Evolutionary conservation across 2,797 vertebrate genomes (phyloP), one percentile per base, ranked within the genome.

Genomic region (Hypotaenidia philippensis): DNA sequence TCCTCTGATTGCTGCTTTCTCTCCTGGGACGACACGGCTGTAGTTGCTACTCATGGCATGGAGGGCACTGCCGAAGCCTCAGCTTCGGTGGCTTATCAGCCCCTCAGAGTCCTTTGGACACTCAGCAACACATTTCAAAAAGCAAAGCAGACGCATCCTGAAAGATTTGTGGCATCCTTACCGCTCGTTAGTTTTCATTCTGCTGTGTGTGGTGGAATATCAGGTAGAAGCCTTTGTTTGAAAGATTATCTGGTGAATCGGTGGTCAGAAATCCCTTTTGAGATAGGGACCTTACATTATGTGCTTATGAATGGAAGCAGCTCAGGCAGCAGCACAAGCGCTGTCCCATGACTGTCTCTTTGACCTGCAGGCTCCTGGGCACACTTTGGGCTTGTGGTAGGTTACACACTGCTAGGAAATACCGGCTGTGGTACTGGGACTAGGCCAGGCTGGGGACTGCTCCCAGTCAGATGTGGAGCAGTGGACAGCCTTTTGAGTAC

Each of bases 341-440:
- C 34, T 61, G 44, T 50, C 22, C 44, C 17, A 45, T 0, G 0
- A 31, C 8, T 1, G 1, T 31, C 31, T 41, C 22, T 72, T 65
- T 27, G 52, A 38, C 36, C 25, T 59, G 34, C 44, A 45, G 0
- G 0, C 21, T 68, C 25, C 11, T 52, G 44, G 32, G 32, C 18
- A 72, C 25, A 6, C n/a, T 34, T 66, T 6, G 20, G 70, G 12
- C 47, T 66, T 34, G 19, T 40, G 32, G 15, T 49, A 60, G 36
- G 31, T 25, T 26, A 22, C 34, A 11, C 5, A 19, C 8, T 53
- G 3, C 18, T 56, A 63, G 56, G 57, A 71, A 79, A 41, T 25
- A 34, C 13, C 38, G 65, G 32, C 57, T 53, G 36, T 32, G 13
- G 22, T 31, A 31, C 17, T 50, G n/a, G 32, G n/a, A 76, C 40